Base-by-base conservation (phyloP, 2,113 vertebrate genomes). In the Gymnogyps californianus region DNA sequence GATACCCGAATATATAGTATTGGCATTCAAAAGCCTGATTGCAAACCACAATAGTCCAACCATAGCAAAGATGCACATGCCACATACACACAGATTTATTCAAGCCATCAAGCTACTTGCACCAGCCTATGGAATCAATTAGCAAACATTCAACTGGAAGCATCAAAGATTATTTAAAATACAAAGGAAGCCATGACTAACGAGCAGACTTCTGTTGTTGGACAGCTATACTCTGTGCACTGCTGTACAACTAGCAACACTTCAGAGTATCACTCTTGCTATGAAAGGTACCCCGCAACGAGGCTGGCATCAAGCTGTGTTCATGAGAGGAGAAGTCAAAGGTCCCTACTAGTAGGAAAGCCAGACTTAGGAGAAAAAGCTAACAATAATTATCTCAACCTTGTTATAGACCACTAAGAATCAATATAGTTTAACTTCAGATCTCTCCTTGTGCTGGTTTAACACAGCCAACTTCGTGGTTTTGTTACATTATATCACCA, bases 1-100 rank as follows among this genome's bases (percentile, higher is more conserved):
- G 29, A 51, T 10, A 82, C 10, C 7, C 10, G 0, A 21, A 46
- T 3, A 44, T n/a, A 64, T 1, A 55, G 25, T 26, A 21, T 0
- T 31, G 6, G 7, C 32, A 58, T 75, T 87, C 52, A 42, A 55
- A 66, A 87, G 10, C 15, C 16, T 49, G 64, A 69, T 0, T 67
- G 58, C 46, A 89, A 66, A 62, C 4, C 13, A 54, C 9, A 78
- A 34, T 2, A 47, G 28, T 15, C 32, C 46, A 85, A 29, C 9
- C 20, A 19, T 0, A 58, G 76, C 24, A 55, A 69, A 81, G 15
- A 3, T 6, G 13, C 16, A 57, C 15, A 55, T 7, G 49, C 22
- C 44, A 72, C 59, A 70, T 15, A 49, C 29, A 46, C 17, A 64
- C 10, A 29, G 20, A 70, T 64, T 40, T 44, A 66, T 13, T 57